A percentile compares a stretch with the other conserved stretches of the same genome.
Evolutionary conservation across 2,113 vertebrate species (phyloP).

Genomic region (Riparia riparia): DNA sequence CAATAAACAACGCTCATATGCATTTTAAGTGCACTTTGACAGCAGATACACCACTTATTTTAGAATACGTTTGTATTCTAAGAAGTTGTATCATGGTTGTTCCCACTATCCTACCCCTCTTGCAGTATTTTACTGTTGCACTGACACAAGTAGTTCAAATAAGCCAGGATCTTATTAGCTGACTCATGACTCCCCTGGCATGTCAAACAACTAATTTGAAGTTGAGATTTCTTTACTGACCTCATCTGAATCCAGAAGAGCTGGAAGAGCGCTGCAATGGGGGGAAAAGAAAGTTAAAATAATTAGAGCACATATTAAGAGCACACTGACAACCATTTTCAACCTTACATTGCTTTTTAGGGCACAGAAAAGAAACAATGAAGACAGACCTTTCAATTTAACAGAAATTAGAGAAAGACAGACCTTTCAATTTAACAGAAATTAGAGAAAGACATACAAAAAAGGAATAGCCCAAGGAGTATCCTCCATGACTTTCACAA

Average conservation of each 20-base stretch:
- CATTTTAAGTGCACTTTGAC: not conserved
- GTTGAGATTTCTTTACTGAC: slow-evolving; percentile 73
- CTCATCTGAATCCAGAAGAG: slow-evolving; percentile 86
- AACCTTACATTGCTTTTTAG: not conserved
- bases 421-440: not conserved
- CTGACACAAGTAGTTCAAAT: not conserved
- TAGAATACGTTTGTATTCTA: not conserved
- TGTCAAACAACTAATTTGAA: slow-evolving; percentile 29
- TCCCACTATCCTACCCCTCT: not conserved
- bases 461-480: not conserved
- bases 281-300: not conserved
- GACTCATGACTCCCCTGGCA: slow-evolving; percentile 20
- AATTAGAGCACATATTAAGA: not conserved
- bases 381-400: not conserved
- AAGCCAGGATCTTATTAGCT: not conserved
- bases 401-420: not conserved
- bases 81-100: not conserved
- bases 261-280: slow-evolving; percentile 79
- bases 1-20: fast-evolving
- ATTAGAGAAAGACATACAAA: not conserved
- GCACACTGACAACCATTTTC: not conserved
- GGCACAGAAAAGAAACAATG: not conserved
- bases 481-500: not conserved
- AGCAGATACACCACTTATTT: not conserved
- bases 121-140: not conserved